Percentiles rank a stretch among this genome's conserved stretches.
phyloP scores from a whole-genome alignment of 2,113 vertebrate species.

The Puma concolor region DNA sequence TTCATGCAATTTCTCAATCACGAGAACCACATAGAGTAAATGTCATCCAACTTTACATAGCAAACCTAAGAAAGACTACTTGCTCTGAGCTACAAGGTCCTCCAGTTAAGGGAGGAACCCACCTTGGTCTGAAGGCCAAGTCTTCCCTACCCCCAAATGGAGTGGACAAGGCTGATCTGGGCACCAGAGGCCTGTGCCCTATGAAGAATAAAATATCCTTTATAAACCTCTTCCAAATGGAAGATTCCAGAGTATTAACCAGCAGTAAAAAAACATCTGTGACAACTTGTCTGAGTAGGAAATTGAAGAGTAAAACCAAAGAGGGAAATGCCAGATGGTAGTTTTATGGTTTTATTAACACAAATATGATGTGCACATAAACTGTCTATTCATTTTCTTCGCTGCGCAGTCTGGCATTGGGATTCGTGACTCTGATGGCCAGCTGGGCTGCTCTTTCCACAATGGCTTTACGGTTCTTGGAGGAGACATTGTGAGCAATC shows the following conservation, averaged over 20 bases:
- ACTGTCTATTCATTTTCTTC: conserved; percentile 96
- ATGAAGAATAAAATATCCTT: neutral
- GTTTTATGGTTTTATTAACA: conserved; percentile 87
- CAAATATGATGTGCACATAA: neutral
- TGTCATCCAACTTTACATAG: neutral
- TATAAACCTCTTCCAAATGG: neutral
- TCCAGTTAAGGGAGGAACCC: neutral
- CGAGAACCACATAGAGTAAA: neutral
- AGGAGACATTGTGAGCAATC: conserved; percentile 99
- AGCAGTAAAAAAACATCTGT: neutral
- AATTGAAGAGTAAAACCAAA: neutral
- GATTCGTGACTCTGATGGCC: conserved; percentile 98
- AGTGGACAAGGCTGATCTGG: neutral
- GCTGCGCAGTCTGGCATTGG: conserved; percentile 97
- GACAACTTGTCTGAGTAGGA: neutral
- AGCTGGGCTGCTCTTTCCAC: conserved; percentile 98
- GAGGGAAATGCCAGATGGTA: neutral
- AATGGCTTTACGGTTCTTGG: conserved; percentile 97
- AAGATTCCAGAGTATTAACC: neutral
- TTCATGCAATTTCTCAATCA: neutral
- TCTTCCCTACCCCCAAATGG: neutral
- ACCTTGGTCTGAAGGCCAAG: neutral
- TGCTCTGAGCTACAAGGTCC: neutral
- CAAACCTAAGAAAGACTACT: neutral
- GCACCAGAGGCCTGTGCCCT: neutral